Evolutionary conservation across 2,113 vertebrate species (phyloP), one percentile per base, ranked within the genome.

Genomic region (Lepus timidus): DNA sequence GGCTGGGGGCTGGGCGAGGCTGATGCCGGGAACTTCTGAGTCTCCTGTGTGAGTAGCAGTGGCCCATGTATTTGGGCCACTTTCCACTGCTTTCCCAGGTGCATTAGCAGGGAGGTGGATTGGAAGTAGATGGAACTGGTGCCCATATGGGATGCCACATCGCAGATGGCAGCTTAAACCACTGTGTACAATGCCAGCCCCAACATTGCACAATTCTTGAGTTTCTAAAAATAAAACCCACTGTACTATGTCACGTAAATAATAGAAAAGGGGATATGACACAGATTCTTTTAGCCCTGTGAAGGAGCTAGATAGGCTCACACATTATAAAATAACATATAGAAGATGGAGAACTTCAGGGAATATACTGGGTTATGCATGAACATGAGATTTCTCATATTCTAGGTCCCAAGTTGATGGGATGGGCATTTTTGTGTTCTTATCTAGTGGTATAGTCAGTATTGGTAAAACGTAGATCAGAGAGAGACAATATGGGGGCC

Each of bases 281-380:
- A 68, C 4, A 27, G 29, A 33, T 1, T 8, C 19, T 84, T 92
- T 39, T 29, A 80, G n/a, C 29, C 58, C 71, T 89, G 12, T 62
- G 19, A 86, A 92, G 51, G 33, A 55, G 29, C 31, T 17, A 74
- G 68, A 65, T 36, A 55, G 51, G 73, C 23, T 29, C 74, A 88
- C 19, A 85, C 84, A 76, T 88, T 93, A 65, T 81, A 90, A 87
- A 93, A 85, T 67, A 62, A 27, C 14, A 71, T 58, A 51, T 36
- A 61, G 92, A 88, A 87, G 33, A 36, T n/a, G 19, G 31, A 81
- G 52, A 94, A 64, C 12, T 71, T 52, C 17, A 88, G 64, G 49
- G 85, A 62, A 44, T 67, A 2, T 52, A 76, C 55, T 44, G 51
- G 93, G 8, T 25, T 76, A 79, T 80, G 55, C 1, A 55, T 95